phyloP scores from a whole-genome alignment of 2,888 invertebrate species.

The Clusia tigrina region DNA sequence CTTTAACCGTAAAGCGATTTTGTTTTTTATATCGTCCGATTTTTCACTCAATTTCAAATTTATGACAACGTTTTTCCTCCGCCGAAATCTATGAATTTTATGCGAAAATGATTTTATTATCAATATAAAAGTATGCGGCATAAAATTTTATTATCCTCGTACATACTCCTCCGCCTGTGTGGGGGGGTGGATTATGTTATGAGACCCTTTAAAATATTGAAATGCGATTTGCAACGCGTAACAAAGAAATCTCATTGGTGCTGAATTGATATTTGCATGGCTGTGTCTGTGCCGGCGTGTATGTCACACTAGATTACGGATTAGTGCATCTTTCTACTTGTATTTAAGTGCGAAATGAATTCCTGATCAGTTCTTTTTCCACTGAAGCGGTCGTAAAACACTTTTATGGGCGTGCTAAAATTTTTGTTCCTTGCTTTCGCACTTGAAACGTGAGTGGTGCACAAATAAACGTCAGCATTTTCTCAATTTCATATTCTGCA shows the following conservation, averaged over 20 bases:
- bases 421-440: too few species aligned
- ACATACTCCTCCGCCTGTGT: not conserved
- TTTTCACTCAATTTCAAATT: slow-evolving; percentile 5
- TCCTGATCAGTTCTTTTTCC: not conserved
- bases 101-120: slow-evolving; percentile 12
- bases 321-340: not conserved
- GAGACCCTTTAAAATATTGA: not conserved
- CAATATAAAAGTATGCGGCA: not conserved
- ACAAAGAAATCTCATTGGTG: too few species aligned
- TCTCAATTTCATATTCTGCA: too few species aligned
- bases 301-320: not conserved
- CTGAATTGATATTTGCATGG: too few species aligned
- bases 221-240: slow-evolving; percentile 5
- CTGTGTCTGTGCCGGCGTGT: not conserved
- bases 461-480: too few species aligned
- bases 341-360: not conserved
- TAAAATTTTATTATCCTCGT: not conserved
- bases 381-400: not conserved
- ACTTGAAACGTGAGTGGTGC: too few species aligned
- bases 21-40: slow-evolving; percentile 4
- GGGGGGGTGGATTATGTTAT: not conserved
- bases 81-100: slow-evolving; percentile 2
- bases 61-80: not conserved
- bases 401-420: too few species aligned
- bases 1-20: not conserved